phyloP scores from a whole-genome alignment of 2,888 invertebrate species.

The Hecatera dysodea region DNA sequence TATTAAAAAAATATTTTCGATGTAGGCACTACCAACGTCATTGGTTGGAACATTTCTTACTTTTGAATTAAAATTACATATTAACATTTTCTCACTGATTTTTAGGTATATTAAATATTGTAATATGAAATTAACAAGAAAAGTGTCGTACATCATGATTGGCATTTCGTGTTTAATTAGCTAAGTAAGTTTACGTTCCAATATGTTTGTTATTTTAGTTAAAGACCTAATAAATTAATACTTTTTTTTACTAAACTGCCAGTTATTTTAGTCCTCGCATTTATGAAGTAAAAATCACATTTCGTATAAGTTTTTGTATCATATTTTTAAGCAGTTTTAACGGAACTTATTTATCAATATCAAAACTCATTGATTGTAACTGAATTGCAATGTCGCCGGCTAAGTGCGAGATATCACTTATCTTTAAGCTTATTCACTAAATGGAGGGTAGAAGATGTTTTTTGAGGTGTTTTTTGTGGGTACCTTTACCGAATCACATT shows the following conservation, averaged over 20 bases:
- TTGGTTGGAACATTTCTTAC: slow-evolving; percentile 26
- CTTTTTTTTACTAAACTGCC: slow-evolving; percentile 79
- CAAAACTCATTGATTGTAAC: slow-evolving; percentile 19
- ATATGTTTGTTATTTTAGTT: slow-evolving; percentile 73
- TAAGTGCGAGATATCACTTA: slow-evolving; percentile 1
- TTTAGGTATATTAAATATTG: slow-evolving; percentile 74
- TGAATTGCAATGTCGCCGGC: slow-evolving; percentile 1
- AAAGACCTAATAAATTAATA: slow-evolving; percentile 70
- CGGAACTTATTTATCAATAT: slow-evolving; percentile 30
- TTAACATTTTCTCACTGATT: slow-evolving; percentile 73
- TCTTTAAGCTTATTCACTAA: not conserved
- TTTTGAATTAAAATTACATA: slow-evolving; percentile 35
- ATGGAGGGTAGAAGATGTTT: not conserved
- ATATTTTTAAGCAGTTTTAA: slow-evolving; percentile 64
- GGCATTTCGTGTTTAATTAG: slow-evolving; percentile 84
- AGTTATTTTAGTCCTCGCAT: slow-evolving; percentile 87
- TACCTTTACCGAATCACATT: not conserved
- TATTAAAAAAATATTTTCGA: slow-evolving; percentile 45
- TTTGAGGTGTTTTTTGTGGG: not conserved
- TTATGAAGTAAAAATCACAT: slow-evolving; percentile 73
- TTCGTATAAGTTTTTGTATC: slow-evolving; percentile 67
- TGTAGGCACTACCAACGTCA: slow-evolving; percentile 52
- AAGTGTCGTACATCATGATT: slow-evolving; percentile 87
- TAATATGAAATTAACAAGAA: slow-evolving; percentile 66
- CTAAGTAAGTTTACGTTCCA: slow-evolving; percentile 80